Evolutionary conservation across 2,888 invertebrate genomes (phyloP), one percentile per base, ranked within the genome.

Genomic region (Aspidapion aeneum): DNA sequence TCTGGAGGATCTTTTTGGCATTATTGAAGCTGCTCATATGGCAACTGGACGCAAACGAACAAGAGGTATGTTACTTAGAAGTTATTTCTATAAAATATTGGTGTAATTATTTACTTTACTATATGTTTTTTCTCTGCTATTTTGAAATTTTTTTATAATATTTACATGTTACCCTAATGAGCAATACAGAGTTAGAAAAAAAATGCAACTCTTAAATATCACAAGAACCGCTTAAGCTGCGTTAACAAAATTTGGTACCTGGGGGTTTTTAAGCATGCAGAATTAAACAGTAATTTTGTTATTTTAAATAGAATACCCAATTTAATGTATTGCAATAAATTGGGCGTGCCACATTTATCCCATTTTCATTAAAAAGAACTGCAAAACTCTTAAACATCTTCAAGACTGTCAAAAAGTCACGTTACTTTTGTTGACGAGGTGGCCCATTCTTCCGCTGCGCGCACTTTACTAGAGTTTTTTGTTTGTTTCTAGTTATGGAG

Each of bases 51-150:
- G n/a, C n/a, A n/a, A n/a, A n/a, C n/a, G n/a, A n/a, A n/a, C n/a
- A n/a, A n/a, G 9, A 60, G 55, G 60, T 60, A 60, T 22, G 18
- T 60, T 57, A 57, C 22, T 21, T 56, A 60, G 20, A 12, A 20
- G 21, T 17, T 57, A 1, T 57, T 1, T 19, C 57, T 48, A n/a
- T 48, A 48, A 48, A 48, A 48, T 48, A 48, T 48, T 9, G 49
- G 49, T 48, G n/a, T 48, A 48, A 48, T 48, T 48, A 48, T 48
- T 48, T 48, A 48, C 49, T 48, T 12, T 48, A 48, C 49, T n/a
- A n/a, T n/a, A n/a, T 9, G 9, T 48, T 48, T 48, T 48, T n/a
- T 48, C n/a, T 48, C n/a, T 48, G 49, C 49, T 48, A 48, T 48
- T 48, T 48, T 48, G 49, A 48, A 48, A 48, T 12, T 48, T n/a